A percentile compares a stretch with the other conserved stretches of the same genome.
Evolutionary conservation across 2,888 invertebrate genomes (phyloP).

Genomic region (Pycnomerus fuliginosus): DNA sequence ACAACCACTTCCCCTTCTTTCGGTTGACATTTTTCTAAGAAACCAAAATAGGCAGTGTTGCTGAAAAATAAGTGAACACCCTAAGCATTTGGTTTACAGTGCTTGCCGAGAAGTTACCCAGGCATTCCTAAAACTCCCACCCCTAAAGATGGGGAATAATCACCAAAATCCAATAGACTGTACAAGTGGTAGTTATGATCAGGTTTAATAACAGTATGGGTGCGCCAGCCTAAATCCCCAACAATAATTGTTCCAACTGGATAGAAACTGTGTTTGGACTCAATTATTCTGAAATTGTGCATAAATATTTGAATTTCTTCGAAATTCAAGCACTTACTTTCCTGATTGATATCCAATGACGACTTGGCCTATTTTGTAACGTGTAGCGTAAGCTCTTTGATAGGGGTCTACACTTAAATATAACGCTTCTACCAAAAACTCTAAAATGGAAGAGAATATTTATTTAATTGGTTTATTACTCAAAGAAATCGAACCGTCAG

Average conservation of each 20-base stretch:
- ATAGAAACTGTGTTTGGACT: constrained; percentile 63
- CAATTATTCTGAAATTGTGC: constrained; percentile 67
- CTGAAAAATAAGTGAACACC: constrained; percentile 51
- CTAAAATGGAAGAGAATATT: no score
- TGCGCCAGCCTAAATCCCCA: constrained; percentile 68
- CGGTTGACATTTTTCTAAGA: constrained; percentile 67
- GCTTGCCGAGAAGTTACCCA: constrained; percentile 62
- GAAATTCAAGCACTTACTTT: no score
- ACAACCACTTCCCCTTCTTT: constrained; percentile 70
- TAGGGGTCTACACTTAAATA: constrained; percentile 74
- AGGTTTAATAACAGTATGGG: constrained; percentile 59
- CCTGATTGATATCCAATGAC: constrained; percentile 73
- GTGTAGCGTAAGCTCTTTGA: constrained; percentile 62
- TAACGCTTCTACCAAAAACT: constrained; percentile 66
- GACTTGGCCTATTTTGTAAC: constrained; percentile 57
- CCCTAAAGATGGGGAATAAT: constrained; percentile 61
- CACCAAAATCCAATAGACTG: constrained; percentile 51
- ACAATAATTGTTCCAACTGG: constrained; percentile 64
- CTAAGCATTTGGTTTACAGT: no score
- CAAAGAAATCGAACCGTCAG: no score
- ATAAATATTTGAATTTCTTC: no score
- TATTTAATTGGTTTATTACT: no score
- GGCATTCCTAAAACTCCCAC: constrained; percentile 70
- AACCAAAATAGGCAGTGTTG: constrained; percentile 72
- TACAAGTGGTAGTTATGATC: constrained; percentile 54